Conservation (phyloP, 2,888 invertebrate species). For the Campoletis raptor region DNA sequence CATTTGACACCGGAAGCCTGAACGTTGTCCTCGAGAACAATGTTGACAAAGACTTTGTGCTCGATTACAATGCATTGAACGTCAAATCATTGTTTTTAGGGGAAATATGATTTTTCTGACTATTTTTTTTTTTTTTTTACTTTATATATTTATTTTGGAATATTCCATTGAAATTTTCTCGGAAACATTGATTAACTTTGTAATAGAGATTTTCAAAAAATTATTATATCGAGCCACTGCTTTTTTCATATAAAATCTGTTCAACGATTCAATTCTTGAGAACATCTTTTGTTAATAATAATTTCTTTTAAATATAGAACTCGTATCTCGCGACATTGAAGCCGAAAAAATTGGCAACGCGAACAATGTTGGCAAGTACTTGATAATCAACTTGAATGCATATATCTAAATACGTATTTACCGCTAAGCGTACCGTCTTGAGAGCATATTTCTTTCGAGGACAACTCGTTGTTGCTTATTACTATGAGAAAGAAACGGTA, state of each 20-base stretch:
- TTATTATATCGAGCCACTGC: neutral
- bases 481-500: slow-evolving; percentile 48
- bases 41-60: too few relatives aligned
- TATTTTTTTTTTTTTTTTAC: neutral
- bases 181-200: neutral
- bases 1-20: too few relatives aligned
- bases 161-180: neutral
- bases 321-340: neutral
- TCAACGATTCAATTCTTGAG: neutral
- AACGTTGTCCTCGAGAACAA: too few relatives aligned
- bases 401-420: slow-evolving; percentile 40
- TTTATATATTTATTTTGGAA: too few relatives aligned
- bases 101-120: neutral
- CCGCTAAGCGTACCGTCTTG: slow-evolving; percentile 40
- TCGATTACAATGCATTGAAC: too few relatives aligned
- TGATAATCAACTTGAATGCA: slow-evolving; percentile 8
- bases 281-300: neutral
- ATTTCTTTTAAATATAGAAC: neutral
- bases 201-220: neutral
- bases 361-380: slow-evolving; percentile 19
- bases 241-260: neutral
- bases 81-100: neutral
- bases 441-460: slow-evolving; percentile 32
- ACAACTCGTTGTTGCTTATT: slow-evolving; percentile 17
- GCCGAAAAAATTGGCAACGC: neutral